phyloP scores from a whole-genome alignment of 2,797 vertebrate species.

The Threskiornis aethiopicus region DNA sequence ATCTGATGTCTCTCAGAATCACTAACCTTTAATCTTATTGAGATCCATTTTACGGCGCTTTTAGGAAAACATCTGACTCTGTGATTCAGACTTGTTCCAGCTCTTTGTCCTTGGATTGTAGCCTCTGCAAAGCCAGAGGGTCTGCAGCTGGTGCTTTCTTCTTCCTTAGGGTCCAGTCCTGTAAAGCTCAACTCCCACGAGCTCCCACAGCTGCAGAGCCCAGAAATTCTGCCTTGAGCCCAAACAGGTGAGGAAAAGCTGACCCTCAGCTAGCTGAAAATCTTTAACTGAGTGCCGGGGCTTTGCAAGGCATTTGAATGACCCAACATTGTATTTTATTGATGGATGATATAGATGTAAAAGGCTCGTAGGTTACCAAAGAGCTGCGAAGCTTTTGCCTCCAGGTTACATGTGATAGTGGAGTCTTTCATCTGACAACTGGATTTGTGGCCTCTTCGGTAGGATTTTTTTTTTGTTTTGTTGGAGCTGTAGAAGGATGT shows the following conservation, averaged over 20 bases:
- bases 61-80: not conserved
- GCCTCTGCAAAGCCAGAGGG: not conserved
- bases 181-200: not conserved
- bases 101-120: not conserved
- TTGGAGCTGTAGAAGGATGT: not conserved
- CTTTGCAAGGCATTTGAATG: not conserved
- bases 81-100: not conserved
- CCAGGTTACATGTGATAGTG: not conserved
- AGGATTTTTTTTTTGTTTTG: not conserved
- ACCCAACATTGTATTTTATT: not conserved
- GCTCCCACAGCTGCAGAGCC: not conserved
- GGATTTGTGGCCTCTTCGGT: not conserved
- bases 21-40: not conserved
- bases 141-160: not conserved
- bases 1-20: not conserved
- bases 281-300: not conserved
- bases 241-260: not conserved
- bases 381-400: not conserved
- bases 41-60: not conserved
- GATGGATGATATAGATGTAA: not conserved
- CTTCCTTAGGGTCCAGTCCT: not conserved
- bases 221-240: not conserved
- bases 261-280: not conserved
- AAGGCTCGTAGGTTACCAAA: accelerated
- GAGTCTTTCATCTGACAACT: not conserved